Evolutionary conservation across 2,113 vertebrate genomes (phyloP).

Genomic region (Osmerus eperlanus): DNA sequence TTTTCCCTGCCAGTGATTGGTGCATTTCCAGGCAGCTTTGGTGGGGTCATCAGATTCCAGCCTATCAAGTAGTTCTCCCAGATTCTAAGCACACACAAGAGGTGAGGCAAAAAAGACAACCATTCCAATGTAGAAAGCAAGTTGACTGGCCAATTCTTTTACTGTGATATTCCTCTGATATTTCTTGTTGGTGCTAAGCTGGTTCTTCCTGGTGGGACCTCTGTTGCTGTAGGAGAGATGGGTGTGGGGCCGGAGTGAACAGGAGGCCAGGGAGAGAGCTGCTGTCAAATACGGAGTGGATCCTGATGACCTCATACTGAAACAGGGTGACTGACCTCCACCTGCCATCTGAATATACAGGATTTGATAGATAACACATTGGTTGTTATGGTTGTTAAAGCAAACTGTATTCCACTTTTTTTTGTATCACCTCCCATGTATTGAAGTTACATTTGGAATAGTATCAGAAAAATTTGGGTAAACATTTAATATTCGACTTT

Average conservation of each 20-base stretch:
- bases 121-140: not conserved
- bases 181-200: not conserved
- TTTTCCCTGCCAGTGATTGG: constrained; percentile 70
- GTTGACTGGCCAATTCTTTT: not conserved
- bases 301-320: constrained; percentile 64
- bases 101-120: constrained; percentile 43
- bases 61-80: constrained; percentile 67
- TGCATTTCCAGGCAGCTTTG: constrained; percentile 81
- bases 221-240: constrained; percentile 62
- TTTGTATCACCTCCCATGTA: no score
- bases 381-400: no score
- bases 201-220: not conserved
- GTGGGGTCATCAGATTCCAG: constrained; percentile 83
- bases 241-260: constrained; percentile 77
- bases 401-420: no score
- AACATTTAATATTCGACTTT: no score
- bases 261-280: constrained; percentile 76
- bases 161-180: not conserved
- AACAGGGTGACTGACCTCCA: constrained; percentile 65
- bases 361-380: not conserved
- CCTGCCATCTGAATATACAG: not conserved
- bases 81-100: constrained; percentile 31
- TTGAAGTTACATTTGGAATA: no score
- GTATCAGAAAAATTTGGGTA: no score
- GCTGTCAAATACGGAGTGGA: constrained; percentile 67